phyloP scores from a whole-genome alignment of 2,888 invertebrate genomes.

The Drosophila colorata region DNA sequence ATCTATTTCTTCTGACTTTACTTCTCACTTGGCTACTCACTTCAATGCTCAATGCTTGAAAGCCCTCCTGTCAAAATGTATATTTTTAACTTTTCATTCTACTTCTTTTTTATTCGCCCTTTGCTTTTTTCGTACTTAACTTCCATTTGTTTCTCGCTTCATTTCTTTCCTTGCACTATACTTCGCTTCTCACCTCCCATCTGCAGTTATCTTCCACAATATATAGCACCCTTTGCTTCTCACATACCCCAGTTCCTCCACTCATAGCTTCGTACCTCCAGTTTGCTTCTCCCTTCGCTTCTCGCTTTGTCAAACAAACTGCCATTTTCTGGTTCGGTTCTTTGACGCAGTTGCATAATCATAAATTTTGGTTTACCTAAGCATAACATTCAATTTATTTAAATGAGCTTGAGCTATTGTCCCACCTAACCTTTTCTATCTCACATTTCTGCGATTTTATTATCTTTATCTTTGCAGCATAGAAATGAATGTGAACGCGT shows the following conservation, averaged over 20 bases:
- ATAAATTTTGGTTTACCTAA: conserved; percentile 30
- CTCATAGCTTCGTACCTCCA: too few relatives aligned
- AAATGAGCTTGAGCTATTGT: conserved; percentile 38
- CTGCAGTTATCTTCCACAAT: not conserved
- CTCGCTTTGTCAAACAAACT: not conserved
- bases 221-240: not conserved
- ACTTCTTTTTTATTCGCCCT: not conserved
- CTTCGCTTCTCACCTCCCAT: not conserved
- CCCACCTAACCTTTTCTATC: conserved; percentile 2
- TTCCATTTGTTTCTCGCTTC: not conserved
- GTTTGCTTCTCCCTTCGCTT: not conserved
- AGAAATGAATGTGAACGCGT: conserved; percentile 55
- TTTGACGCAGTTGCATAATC: conserved; percentile 3
- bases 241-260: not conserved
- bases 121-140: not conserved
- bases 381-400: conserved; percentile 45
- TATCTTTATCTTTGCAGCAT: conserved; percentile 26
- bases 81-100: too few relatives aligned
- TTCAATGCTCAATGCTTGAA: not conserved
- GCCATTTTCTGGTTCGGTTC: conserved; percentile 10
- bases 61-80: too few relatives aligned
- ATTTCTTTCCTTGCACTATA: not conserved
- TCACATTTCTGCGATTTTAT: conserved; percentile 2
- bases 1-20: not conserved
- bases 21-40: not conserved